Base-by-base conservation (phyloP, 2,797 vertebrate species). In the Sorex maritimensis region DNA sequence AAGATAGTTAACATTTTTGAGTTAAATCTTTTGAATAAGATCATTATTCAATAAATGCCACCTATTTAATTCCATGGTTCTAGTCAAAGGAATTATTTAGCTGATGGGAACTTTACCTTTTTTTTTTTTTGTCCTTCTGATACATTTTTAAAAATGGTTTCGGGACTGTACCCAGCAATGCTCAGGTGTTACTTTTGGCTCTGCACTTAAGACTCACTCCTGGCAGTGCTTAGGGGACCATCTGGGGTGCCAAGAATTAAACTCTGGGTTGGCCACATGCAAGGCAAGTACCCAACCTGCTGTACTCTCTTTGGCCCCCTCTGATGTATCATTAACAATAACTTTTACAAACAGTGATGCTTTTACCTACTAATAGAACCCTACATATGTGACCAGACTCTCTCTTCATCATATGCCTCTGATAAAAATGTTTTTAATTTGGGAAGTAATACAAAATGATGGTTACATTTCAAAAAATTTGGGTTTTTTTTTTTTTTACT, bases 1-100 rank as follows among this genome's bases (percentile, higher is more conserved):
- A 11, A 65, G 17, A 55, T 52, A 89, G 5, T 82, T 93, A 82
- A 78, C 23, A 91, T 17, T 69, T 55, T 71, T 82, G 71, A 94
- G 73, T 8, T 69, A 17, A 94, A 91, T 46, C 81, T 46, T 82
- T 13, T 86, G 86, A 85, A 73, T 88, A 86, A 68, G 5, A 86
- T 46, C 23, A 55, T 55, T 26, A 83, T 0, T 92, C 34, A 44
- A 90, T 94, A 91, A 89, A 92, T n/a, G 19, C 30, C 30, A 84
- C n/a, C 24, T 58, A 68, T 65, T 79, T 55, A 86, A 86, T 12
- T 72, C 14, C 67, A 34, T 14, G n/a, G 41, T 81, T 95, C 74
- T 58, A 55, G 19, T 81, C 80, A 80, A 92, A 68, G 30, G 30
- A 52, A 88, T 77, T 81, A 81, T 68, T 74, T 73, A 49, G 28